Evolutionary conservation across 2,888 invertebrate species (phyloP).

Genomic region (Caenorhabditis panamensis): DNA sequence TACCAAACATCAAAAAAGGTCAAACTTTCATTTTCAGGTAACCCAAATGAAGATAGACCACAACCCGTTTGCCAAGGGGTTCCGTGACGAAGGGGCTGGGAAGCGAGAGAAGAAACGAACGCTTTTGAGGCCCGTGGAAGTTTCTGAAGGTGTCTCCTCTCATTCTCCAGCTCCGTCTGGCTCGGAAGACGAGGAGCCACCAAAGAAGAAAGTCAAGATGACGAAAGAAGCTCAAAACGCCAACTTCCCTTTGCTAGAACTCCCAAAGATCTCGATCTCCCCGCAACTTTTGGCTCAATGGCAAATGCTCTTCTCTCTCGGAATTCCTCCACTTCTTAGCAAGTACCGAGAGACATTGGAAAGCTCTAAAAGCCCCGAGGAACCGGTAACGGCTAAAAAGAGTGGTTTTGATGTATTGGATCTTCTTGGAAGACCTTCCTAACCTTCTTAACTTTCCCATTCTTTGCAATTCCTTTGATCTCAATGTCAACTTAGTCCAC

Average conservation of each 20-base stretch:
- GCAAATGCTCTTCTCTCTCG: conserved; percentile 7
- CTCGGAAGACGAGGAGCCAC: conserved; percentile 64
- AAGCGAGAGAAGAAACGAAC: conserved; percentile 94
- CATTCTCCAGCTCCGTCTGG: conserved; percentile 23
- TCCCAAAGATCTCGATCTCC: neutral
- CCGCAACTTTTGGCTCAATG: neutral
- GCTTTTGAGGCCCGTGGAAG: conserved; percentile 30
- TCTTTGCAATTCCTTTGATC: neutral
- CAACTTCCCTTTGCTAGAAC: neutral
- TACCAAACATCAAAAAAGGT: no score
- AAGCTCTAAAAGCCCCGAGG: conserved; percentile 1
- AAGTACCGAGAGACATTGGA: neutral
- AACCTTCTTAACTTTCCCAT: neutral
- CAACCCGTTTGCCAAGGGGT: conserved; percentile 98
- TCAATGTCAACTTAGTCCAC: no score
- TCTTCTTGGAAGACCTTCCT: conserved; percentile 30
- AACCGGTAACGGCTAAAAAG: conserved; percentile 52
- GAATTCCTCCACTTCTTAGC: neutral
- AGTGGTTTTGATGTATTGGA: conserved; percentile 72
- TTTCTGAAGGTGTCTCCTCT: neutral
- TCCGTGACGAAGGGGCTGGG: conserved; percentile 97
- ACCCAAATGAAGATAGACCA: conserved; percentile 98
- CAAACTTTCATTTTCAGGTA: conserved; percentile 87
- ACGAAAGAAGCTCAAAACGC: no score
- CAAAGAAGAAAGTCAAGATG: neutral